phyloP scores from a whole-genome alignment of 2,888 invertebrate species.

The Phengaris alcon region DNA sequence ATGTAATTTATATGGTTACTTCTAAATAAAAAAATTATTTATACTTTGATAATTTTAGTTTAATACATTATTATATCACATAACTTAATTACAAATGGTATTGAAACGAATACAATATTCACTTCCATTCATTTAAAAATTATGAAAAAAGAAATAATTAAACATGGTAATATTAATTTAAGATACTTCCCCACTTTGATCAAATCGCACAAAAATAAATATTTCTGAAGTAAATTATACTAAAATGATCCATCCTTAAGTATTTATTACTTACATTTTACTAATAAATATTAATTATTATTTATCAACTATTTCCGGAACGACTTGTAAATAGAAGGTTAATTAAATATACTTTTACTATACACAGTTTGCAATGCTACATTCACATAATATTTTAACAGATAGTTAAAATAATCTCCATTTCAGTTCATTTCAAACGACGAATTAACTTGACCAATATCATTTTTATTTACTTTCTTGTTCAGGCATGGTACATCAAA shows the following conservation, averaged over 20 bases:
- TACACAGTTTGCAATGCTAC: background rate
- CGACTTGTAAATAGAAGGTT: background rate
- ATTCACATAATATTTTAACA: background rate
- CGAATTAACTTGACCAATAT: constrained; percentile 37
- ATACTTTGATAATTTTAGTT: background rate
- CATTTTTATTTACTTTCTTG: constrained; percentile 34
- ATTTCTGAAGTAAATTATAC: background rate
- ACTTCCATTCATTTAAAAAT: background rate
- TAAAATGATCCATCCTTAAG: background rate
- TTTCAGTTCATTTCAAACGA: constrained; percentile 40
- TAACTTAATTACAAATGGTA: background rate
- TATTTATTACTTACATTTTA: background rate
- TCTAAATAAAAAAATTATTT: background rate
- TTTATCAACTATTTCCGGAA: background rate
- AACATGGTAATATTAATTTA: background rate
- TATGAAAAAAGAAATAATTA: background rate
- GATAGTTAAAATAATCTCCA: background rate
- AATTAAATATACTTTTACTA: background rate
- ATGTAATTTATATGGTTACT: background rate
- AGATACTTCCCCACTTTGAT: background rate
- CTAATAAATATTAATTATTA: background rate
- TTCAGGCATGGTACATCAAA: constrained; percentile 54
- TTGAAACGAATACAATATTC: background rate
- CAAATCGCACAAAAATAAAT: background rate
- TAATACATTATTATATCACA: background rate